Evolutionary conservation across 2,797 vertebrate species (phyloP).

Genomic region (Sebastes hubbsi): DNA sequence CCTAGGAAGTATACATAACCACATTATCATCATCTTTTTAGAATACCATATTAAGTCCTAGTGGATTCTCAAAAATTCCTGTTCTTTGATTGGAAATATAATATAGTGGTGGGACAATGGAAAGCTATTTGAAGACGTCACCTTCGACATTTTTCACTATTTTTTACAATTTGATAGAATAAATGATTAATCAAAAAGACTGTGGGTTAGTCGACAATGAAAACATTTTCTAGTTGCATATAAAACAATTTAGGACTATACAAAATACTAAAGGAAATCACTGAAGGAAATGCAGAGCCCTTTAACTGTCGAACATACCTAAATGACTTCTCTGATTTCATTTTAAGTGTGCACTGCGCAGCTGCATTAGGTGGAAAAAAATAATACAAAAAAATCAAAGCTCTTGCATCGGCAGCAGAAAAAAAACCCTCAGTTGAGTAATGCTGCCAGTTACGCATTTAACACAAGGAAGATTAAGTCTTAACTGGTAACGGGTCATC

Average conservation of each 20-base stretch:
- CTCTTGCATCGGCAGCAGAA: not conserved
- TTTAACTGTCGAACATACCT: not conserved
- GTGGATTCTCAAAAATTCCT: too few relatives aligned
- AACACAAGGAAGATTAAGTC: not conserved
- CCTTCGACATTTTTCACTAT: not conserved
- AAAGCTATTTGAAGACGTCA: not conserved
- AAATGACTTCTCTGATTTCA: not conserved
- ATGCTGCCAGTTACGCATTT: not conserved
- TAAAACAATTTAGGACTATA: not conserved
- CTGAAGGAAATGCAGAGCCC: too few relatives aligned
- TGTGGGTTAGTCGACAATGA: not conserved
- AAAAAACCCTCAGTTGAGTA: not conserved
- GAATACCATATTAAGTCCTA: not conserved
- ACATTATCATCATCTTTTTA: not conserved
- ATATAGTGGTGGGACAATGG: not conserved
- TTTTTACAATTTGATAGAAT: not conserved
- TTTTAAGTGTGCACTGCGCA: not conserved
- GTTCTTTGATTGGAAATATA: not conserved
- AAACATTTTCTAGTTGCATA: not conserved
- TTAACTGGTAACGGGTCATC: conserved; percentile 7
- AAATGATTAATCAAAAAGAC: not conserved
- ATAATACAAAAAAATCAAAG: not conserved
- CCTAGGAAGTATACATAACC: not conserved
- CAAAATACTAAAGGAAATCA: too few relatives aligned
- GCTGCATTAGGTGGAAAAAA: not conserved